A percentile compares a stretch with the other conserved stretches of the same genome.
phyloP scores from a whole-genome alignment of 2,888 invertebrate genomes.

The Yponomeuta malinellus region DNA sequence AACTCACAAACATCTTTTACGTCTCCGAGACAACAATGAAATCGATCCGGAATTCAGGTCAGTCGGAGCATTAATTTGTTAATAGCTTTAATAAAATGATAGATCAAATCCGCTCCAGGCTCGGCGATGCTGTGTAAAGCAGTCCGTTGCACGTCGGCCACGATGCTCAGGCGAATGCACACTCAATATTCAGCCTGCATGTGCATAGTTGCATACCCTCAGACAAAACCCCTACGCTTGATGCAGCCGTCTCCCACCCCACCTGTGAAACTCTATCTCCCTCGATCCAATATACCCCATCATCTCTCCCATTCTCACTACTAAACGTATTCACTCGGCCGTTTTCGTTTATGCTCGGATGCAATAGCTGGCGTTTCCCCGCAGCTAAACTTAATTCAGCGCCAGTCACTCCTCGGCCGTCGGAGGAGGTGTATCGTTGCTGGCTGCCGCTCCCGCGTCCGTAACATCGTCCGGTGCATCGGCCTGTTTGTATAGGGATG shows the following conservation, averaged over 20 bases:
- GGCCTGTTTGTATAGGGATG: conserved; percentile 60
- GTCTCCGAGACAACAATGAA: conserved; percentile 41
- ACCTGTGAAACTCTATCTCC: conserved; percentile 34
- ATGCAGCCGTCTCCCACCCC: conserved; percentile 46
- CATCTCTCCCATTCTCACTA: conserved; percentile 56
- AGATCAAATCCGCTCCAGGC: conserved; percentile 39
- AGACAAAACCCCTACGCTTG: conserved; percentile 49
- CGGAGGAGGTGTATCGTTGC: conserved; percentile 52
- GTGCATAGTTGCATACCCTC: conserved; percentile 19
- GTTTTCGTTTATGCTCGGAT: conserved; percentile 69
- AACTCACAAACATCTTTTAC: conserved; percentile 42
- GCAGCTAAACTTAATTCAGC: conserved; percentile 66
- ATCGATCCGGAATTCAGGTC: conserved; percentile 56
- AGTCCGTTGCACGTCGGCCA: conserved; percentile 18
- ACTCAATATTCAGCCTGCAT: conserved; percentile 57
- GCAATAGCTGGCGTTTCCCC: conserved; percentile 73
- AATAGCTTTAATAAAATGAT: conserved; percentile 48
- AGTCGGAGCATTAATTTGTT: conserved; percentile 55
- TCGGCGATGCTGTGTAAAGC: conserved; percentile 19
- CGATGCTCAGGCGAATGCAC: conserved; percentile 50
- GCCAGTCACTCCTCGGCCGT: conserved; percentile 64
- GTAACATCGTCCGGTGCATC: conserved; percentile 57
- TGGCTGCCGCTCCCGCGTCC: conserved; percentile 48
- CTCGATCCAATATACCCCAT: conserved; percentile 36
- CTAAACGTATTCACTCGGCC: conserved; percentile 62